phyloP scores from a whole-genome alignment of 1,140 invertebrate species.

The Meloidogyne chitwoodi region DNA sequence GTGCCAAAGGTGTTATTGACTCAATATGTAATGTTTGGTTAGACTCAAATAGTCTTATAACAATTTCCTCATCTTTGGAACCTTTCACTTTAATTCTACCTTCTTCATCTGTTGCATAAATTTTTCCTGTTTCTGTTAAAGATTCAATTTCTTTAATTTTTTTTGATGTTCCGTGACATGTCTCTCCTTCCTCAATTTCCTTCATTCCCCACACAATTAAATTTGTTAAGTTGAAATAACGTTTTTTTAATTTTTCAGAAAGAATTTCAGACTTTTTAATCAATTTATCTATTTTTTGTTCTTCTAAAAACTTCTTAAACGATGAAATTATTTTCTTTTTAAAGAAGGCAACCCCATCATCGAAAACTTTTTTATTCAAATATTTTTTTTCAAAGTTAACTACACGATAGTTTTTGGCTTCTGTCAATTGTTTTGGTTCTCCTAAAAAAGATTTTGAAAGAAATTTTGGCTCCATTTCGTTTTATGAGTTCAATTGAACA shows the following conservation, averaged over 20 bases:
- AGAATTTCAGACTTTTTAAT: neutral
- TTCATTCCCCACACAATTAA: neutral
- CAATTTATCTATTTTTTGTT: neutral
- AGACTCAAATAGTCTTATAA: constrained; percentile 6
- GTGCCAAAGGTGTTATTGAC: constrained; percentile 11
- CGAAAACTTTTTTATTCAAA: neutral
- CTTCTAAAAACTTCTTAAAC: neutral
- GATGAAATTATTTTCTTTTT: neutral
- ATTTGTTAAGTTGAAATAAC: constrained; percentile 1
- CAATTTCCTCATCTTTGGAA: neutral
- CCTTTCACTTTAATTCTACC: neutral
- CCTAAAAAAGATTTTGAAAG: neutral
- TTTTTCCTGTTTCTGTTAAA: no score
- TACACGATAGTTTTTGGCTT: constrained; percentile 2
- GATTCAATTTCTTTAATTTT: no score
- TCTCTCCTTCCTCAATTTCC: no score
- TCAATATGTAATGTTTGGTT: constrained; percentile 12
- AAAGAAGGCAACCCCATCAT: neutral
- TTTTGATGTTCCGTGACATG: no score
- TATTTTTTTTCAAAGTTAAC: neutral
- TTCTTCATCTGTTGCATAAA: no score
- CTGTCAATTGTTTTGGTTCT: neutral
- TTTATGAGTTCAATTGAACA: no score
- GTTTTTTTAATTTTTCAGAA: neutral
- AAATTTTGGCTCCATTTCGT: no score